Conservation (phyloP, 2,888 invertebrate species). For the Formica aserva region DNA sequence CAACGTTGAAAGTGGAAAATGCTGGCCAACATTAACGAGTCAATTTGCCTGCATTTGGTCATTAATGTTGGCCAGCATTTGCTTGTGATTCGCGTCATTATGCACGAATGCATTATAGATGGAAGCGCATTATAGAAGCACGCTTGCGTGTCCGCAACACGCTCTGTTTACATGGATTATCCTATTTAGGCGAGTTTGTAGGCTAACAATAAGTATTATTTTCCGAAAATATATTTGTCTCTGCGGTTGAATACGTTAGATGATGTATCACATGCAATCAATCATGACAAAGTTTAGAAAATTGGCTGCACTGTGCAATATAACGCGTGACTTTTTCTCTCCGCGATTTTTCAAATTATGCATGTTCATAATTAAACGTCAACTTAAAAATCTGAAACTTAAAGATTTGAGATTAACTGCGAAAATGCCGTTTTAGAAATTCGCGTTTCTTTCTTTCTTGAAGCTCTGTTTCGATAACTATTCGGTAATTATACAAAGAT, state of each 20-base stretch:
- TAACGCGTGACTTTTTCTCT: neutral
- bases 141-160: conserved; percentile 7
- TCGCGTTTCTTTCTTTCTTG: too few species aligned
- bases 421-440: neutral
- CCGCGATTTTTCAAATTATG: neutral
- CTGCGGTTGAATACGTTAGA: conserved; percentile 10
- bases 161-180: conserved; percentile 57
- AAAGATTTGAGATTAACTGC: neutral
- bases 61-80: neutral
- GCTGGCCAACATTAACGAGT: neutral
- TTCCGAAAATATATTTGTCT: conserved; percentile 60
- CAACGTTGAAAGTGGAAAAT: neutral
- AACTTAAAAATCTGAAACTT: neutral
- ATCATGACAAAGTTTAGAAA: conserved; percentile 25
- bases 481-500: neutral
- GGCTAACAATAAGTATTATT: conserved; percentile 59
- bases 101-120: neutral
- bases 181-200: conserved; percentile 62
- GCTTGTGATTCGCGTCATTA: conserved; percentile 4
- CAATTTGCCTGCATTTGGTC: neutral
- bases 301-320: conserved; percentile 24
- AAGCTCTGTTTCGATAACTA: neutral
- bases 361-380: neutral
- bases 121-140: neutral
- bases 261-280: conserved; percentile 26